Evolutionary conservation across 2,797 vertebrate species (phyloP).

Genomic region (Enteromius paludinosus): DNA sequence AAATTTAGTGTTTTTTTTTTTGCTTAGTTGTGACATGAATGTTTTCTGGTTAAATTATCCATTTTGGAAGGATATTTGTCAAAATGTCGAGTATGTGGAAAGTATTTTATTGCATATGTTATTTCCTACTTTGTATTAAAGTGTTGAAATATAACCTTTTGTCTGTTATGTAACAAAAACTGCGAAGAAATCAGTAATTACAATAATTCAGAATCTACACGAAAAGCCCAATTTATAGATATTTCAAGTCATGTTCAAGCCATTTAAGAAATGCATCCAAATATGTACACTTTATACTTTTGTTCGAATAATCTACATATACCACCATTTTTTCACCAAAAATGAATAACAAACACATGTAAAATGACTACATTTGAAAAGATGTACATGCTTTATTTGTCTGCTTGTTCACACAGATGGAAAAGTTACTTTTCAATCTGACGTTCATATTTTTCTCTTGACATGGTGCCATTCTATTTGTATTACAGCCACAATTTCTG

Average conservation of each 20-base stretch:
- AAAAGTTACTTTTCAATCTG: not conserved
- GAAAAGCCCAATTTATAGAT: not conserved
- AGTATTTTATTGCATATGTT: conserved; percentile 63
- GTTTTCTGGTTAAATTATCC: conserved; percentile 35
- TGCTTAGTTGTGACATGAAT: conserved; percentile 55
- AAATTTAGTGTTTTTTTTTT: conserved; percentile 3
- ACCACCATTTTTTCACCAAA: not conserved
- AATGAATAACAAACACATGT: not conserved
- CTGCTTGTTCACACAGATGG: not conserved
- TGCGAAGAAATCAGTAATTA: no score
- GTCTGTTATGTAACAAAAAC: not conserved
- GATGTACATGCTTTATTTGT: conserved; percentile 14
- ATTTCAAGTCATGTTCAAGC: not conserved
- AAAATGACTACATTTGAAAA: not conserved
- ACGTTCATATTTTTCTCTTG: not conserved
- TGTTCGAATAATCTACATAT: not conserved
- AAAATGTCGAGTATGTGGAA: conserved; percentile 45
- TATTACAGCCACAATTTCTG: not conserved
- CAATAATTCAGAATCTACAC: not conserved
- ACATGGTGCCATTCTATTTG: not conserved
- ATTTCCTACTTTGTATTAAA: conserved; percentile 73
- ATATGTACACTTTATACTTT: no score
- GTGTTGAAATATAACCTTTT: conserved; percentile 67
- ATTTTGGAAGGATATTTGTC: conserved; percentile 50
- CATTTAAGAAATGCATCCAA: not conserved